These are phyloP conservation scores for Scrobipalpa atriplicella DNA, from an alignment of 2,888 invertebrate species.

Conservation along the genomic window DNA sequence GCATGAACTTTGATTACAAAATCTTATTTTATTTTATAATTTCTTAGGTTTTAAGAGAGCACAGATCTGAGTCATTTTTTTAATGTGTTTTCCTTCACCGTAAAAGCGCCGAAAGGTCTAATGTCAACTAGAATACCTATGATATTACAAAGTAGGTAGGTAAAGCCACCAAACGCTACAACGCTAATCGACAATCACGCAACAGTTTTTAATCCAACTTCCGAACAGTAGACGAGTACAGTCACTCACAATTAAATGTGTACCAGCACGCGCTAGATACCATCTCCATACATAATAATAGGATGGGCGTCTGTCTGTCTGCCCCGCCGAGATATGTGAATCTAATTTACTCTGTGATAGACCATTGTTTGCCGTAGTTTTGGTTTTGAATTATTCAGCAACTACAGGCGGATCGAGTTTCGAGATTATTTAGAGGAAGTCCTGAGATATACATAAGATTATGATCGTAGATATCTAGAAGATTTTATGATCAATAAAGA, in stretches of 20 bases:
- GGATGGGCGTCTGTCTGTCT: slow-evolving; percentile 49
- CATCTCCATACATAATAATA: slow-evolving; percentile 49
- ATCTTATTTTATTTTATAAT: too few species aligned
- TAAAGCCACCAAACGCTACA: not conserved
- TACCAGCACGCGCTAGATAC: slow-evolving; percentile 41
- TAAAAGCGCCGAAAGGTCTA: too few species aligned
- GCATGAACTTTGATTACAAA: too few species aligned
- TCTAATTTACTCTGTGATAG: slow-evolving; percentile 33
- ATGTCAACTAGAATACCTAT: too few species aligned
- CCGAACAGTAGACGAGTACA: slow-evolving; percentile 42
- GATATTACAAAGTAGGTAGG: too few species aligned
- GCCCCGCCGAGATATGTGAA: slow-evolving; percentile 35
- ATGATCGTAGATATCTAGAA: not conserved
- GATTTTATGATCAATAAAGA: not conserved
- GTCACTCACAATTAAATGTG: slow-evolving; percentile 49
- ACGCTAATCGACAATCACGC: not conserved
- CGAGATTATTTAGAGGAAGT: slow-evolving; percentile 12
- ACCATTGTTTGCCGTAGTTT: slow-evolving; percentile 33
- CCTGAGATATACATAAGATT: not conserved
- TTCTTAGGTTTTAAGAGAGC: too few species aligned
- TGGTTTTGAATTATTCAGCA: slow-evolving; percentile 36
- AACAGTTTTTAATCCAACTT: slow-evolving; percentile 18
- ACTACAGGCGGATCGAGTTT: not conserved
- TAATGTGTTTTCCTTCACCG: too few species aligned
- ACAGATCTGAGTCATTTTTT: too few species aligned